Evolutionary conservation across 2,888 invertebrate species (phyloP).

Genomic region (Tenthredo mesomela): DNA sequence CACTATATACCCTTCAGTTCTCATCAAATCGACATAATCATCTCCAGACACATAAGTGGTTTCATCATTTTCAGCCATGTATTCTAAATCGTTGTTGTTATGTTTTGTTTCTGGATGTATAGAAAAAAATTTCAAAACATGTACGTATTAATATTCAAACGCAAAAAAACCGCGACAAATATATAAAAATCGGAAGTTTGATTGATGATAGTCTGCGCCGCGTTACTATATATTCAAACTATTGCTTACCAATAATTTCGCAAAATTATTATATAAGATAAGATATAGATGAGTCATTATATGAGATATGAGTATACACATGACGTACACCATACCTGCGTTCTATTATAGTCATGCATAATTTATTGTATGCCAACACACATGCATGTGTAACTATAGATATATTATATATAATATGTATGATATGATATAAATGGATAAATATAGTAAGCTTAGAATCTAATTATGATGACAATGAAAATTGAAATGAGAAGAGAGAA

Average conservation of each 20-base stretch:
- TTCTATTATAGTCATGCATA: not conserved
- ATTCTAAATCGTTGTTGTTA: not conserved
- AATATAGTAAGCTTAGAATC: not conserved
- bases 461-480: slow-evolving; percentile 1
- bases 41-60: not conserved
- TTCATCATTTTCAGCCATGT: not conserved
- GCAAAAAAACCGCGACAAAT: too few species aligned
- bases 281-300: not conserved
- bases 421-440: too few species aligned
- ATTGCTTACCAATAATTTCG: not conserved
- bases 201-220: not conserved
- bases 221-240: not conserved
- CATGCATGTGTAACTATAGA: not conserved
- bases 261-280: not conserved
- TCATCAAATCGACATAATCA: not conserved
- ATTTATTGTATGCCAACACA: not conserved
- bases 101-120: not conserved
- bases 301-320: not conserved
- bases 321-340: not conserved
- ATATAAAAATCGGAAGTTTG: not conserved
- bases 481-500: not conserved
- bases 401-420: too few species aligned
- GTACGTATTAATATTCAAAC: not conserved
- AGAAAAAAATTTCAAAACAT: not conserved
- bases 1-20: not conserved